phyloP scores from a whole-genome alignment of 1,140 invertebrate genomes.

The Prorops nasuta region DNA sequence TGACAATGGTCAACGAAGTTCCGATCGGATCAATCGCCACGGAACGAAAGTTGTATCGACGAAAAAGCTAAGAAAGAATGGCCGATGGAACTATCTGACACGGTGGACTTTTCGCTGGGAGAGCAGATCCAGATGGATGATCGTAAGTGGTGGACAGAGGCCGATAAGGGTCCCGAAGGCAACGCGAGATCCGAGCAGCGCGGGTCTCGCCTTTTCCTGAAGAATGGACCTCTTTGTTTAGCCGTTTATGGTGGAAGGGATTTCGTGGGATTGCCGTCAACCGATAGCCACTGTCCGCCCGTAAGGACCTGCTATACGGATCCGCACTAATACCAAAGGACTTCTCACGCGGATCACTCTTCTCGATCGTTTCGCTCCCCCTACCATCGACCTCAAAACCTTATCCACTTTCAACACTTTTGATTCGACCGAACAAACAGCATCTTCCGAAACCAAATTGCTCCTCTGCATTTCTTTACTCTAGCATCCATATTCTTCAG shows the following conservation, averaged over 20 bases:
- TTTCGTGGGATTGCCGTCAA: slow-evolving; percentile 53
- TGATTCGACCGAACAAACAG: no score
- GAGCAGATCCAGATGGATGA: slow-evolving; percentile 52
- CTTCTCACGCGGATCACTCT: no score
- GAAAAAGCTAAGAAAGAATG: slow-evolving; percentile 28
- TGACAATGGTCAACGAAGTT: neutral
- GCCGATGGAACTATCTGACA: slow-evolving; percentile 14
- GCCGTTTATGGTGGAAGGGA: slow-evolving; percentile 58
- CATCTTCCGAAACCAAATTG: no score
- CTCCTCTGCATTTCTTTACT: no score
- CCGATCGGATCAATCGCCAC: neutral
- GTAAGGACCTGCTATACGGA: no score
- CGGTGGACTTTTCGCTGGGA: slow-evolving; percentile 11
- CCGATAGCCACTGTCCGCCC: slow-evolving; percentile 36
- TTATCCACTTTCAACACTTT: no score
- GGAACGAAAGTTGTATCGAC: slow-evolving; percentile 22
- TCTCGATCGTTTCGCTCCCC: no score
- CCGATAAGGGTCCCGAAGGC: slow-evolving; percentile 42
- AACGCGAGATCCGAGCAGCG: slow-evolving; percentile 2
- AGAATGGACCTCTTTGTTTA: slow-evolving; percentile 59
- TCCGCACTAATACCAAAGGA: no score
- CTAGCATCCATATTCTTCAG: no score
- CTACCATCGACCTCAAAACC: no score
- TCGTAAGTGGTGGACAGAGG: slow-evolving; percentile 48
- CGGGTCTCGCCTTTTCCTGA: slow-evolving; percentile 29